Conservation (phyloP, 1,140 invertebrate species). For the Cataglyphis hispanica region DNA sequence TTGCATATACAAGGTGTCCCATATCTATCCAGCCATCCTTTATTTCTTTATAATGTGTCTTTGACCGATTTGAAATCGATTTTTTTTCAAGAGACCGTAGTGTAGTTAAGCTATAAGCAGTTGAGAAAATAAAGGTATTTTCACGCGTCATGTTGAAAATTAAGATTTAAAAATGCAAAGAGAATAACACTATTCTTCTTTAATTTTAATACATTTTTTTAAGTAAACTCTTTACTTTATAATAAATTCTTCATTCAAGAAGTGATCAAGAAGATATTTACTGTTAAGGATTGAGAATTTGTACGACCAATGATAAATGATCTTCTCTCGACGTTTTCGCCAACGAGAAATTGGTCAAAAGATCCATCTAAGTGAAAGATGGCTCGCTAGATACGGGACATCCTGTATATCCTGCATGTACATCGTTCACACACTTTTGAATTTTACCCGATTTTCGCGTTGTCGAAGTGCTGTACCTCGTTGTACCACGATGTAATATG, state of each 20-base stretch:
- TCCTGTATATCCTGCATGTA: not conserved
- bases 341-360: constrained; percentile 34
- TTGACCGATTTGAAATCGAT: not conserved
- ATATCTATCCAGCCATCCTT: not conserved
- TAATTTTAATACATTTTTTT: not conserved
- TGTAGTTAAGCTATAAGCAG: not conserved
- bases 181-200: not conserved
- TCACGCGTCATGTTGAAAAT: not conserved
- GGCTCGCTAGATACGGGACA: not conserved
- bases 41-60: not conserved
- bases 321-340: not conserved
- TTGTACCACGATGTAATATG: constrained; percentile 78
- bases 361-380: constrained; percentile 2
- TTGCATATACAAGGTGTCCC: not conserved
- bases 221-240: not conserved
- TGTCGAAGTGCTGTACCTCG: constrained; percentile 76
- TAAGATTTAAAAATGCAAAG: not conserved
- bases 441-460: constrained; percentile 76
- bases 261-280: constrained; percentile 10
- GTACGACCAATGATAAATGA: constrained; percentile 20
- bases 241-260: constrained; percentile 5
- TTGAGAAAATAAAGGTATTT: not conserved
- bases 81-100: not conserved
- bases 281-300: constrained; percentile 18
- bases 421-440: not conserved